Base-by-base conservation (phyloP, 2,113 vertebrate genomes). In the Rhinichthys klamathensis region DNA sequence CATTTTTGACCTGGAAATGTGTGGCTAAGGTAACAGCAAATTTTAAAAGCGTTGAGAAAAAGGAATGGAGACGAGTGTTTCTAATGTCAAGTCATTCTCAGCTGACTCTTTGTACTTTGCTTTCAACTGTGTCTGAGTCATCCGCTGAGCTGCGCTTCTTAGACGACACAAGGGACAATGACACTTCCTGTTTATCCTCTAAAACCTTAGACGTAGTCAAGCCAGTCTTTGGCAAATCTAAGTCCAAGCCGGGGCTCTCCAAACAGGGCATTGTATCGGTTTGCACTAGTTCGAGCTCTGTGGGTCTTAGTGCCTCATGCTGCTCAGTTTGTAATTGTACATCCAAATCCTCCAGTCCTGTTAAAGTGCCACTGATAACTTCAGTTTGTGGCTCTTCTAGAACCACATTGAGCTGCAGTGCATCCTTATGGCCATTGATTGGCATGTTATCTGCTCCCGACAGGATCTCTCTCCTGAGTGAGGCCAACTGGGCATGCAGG, bases 401-500 rank as follows among this genome's bases (percentile, higher is more conserved):
- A 54, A 74, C 38, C 6, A 89, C 56, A 23, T 73, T 69, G 38
- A 86, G 88, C 51, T 86, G 87, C 21, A 85, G 63, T 15, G 65
- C 84, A 51, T 30, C 84, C 51, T 72, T 44, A 60, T 90, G 88
- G 76, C 87, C 82, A 21, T 87, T 89, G 27, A 81, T 63, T 11
- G 85, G 18, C 38, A 83, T 49, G 21, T 6, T 41, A 13, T 46
- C 76, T 32, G 84, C 41, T 44, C 78, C 86, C 6, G 79, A 81
- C 54, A 85, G 70, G n/a, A 91, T 46, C 83, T 91, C 91, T 30
- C 87, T 90, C 74, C 87, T 83, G 79, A 92, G 82, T 16, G 86
- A 88, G 58, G 87, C 89, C 56, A 92, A 86, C 82, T 92, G 91
- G 56, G 90, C 87, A 73, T 90, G 89, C 38, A 92, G 87, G 13